Percentiles rank a stretch among this genome's conserved stretches.
Conservation (phyloP, 2,888 invertebrate species). For the Hemistola chrysoprasaria region DNA sequence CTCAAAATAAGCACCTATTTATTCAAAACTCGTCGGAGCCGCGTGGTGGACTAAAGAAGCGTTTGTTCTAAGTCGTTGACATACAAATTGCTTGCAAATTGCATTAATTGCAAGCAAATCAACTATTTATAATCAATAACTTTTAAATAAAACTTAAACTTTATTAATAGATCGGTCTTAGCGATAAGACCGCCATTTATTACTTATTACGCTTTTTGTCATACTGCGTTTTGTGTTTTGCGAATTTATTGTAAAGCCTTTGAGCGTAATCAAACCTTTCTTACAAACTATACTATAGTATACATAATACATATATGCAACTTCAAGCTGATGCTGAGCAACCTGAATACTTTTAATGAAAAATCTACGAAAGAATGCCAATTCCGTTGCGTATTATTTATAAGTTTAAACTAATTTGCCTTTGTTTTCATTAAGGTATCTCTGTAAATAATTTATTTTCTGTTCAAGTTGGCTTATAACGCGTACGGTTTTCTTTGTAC, state of each 20-base stretch:
- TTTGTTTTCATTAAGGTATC: conserved; percentile 30
- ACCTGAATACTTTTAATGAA: conserved; percentile 40
- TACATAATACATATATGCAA: too few species aligned
- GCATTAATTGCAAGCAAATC: too few species aligned
- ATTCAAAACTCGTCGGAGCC: conserved; percentile 39
- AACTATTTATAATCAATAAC: too few species aligned
- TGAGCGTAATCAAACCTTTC: conserved; percentile 34
- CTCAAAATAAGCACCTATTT: conserved; percentile 37
- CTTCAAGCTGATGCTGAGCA: conserved; percentile 32
- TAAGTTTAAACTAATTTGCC: conserved; percentile 42
- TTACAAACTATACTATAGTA: conserved; percentile 33
- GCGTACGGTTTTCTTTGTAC: not conserved
- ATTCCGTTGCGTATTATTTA: conserved; percentile 46
- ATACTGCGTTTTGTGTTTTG: too few species aligned
- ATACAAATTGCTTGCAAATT: conserved; percentile 46
- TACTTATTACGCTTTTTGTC: too few species aligned
- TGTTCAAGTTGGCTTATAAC: conserved; percentile 6
- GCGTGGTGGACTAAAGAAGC: conserved; percentile 29
- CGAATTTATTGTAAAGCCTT: conserved; percentile 13
- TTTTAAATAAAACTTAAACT: too few species aligned
- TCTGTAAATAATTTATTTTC: not conserved
- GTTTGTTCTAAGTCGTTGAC: conserved; percentile 35
- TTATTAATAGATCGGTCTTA: conserved; percentile 17
- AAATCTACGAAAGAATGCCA: conserved; percentile 47
- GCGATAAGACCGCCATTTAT: too few species aligned